These are phyloP conservation scores for Drosophila pachea DNA, from an alignment of 1,140 invertebrate genomes.

Conservation along the genomic window DNA sequence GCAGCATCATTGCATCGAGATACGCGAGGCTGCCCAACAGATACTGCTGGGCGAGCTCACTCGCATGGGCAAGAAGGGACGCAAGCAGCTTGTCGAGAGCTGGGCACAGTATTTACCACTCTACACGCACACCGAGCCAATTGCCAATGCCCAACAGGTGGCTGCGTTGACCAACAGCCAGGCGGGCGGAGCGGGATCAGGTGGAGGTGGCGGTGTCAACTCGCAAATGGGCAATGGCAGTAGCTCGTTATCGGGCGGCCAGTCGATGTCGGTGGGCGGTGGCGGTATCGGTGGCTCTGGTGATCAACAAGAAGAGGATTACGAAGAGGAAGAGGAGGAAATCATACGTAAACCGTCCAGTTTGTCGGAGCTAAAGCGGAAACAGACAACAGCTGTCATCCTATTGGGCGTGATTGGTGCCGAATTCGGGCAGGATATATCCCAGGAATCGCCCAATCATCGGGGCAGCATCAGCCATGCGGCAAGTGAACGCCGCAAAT, in stretches of 20 bases:
- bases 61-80: slow-evolving; percentile 92
- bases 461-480: slow-evolving; percentile 78
- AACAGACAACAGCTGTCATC: slow-evolving; percentile 98
- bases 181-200: slow-evolving; percentile 24
- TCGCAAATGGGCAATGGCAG: slow-evolving; percentile 21
- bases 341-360: slow-evolving; percentile 89
- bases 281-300: slow-evolving; percentile 22
- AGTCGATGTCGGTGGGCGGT: slow-evolving; percentile 1
- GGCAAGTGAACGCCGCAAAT: slow-evolving; percentile 83
- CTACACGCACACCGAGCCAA: slow-evolving; percentile 87
- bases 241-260: slow-evolving; percentile 13
- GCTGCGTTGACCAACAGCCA: slow-evolving; percentile 77
- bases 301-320: slow-evolving; percentile 82
- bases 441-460: slow-evolving; percentile 81
- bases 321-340: slow-evolving; percentile 91
- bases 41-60: slow-evolving; percentile 95
- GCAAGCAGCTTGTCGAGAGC: slow-evolving; percentile 94
- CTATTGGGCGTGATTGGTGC: slow-evolving; percentile 97
- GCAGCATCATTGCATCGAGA: slow-evolving; percentile 99
- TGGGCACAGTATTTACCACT: slow-evolving; percentile 97
- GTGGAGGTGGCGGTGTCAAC: slow-evolving; percentile 20
- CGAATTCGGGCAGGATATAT: slow-evolving; percentile 96
- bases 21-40: slow-evolving; percentile 97
- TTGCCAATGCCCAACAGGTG: slow-evolving; percentile 80
- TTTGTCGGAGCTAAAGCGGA: slow-evolving; percentile 91